phyloP scores from a whole-genome alignment of 2,888 invertebrate genomes.

The Acrobasis consociella region DNA sequence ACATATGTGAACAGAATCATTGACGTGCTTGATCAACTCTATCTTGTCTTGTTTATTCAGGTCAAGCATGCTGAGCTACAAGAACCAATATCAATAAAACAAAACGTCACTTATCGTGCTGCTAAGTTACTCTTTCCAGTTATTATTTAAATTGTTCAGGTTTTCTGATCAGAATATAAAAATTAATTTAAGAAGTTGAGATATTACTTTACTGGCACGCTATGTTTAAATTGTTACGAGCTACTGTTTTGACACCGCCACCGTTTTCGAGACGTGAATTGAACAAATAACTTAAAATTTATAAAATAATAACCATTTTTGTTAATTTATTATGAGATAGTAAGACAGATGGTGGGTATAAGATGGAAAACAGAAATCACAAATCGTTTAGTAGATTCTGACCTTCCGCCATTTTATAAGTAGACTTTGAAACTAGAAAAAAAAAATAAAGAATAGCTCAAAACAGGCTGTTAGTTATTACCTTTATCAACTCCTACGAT shows the following conservation, averaged over 20 bases:
- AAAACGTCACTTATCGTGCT: conserved; percentile 3
- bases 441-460: too few relatives aligned
- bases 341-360: too few relatives aligned
- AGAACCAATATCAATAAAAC: conserved; percentile 12
- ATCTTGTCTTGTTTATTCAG: conserved; percentile 12
- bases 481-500: too few relatives aligned
- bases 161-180: conserved; percentile 17
- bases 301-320: neutral
- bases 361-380: too few relatives aligned
- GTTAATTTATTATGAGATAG: neutral
- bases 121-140: conserved; percentile 12
- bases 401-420: too few relatives aligned
- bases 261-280: neutral
- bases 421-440: too few relatives aligned
- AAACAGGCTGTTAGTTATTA: too few relatives aligned
- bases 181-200: conserved; percentile 20
- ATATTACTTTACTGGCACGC: conserved; percentile 3
- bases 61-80: conserved; percentile 12
- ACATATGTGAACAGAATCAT: neutral
- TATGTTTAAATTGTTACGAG: conserved; percentile 20
- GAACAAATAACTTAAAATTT: neutral
- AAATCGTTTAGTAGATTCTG: too few relatives aligned
- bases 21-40: neutral
- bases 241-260: conserved; percentile 1
- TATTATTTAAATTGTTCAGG: conserved; percentile 26